A percentile compares a stretch with the other conserved stretches of the same genome.
phyloP scores from a whole-genome alignment of 1,140 invertebrate species.

The Rhyacophila brunnea region DNA sequence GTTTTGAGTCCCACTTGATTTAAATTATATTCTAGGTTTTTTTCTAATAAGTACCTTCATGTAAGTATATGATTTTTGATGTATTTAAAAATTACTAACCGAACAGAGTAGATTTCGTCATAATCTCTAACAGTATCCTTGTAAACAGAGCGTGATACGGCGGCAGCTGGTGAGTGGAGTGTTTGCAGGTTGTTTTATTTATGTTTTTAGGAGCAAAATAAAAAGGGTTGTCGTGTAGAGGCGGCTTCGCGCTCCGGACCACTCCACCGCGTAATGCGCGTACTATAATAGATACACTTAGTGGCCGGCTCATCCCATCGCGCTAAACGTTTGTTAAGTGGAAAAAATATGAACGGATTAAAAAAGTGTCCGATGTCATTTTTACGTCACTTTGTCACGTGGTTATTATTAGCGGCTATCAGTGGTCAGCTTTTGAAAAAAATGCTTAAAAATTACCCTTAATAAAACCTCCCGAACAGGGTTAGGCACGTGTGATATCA shows the following conservation, averaged over 20 bases:
- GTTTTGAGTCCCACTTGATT: no score
- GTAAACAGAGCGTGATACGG: slow-evolving; percentile 25
- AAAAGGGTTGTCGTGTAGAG: slow-evolving; percentile 27
- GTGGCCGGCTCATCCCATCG: background rate
- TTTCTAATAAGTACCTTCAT: no score
- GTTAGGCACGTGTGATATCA: no score
- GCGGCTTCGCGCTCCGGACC: slow-evolving; percentile 6
- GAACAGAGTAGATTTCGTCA: background rate
- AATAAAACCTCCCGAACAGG: no score
- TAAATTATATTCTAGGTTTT: no score
- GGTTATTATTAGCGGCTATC: no score
- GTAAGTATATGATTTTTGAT: no score
- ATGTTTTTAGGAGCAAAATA: slow-evolving; percentile 28
- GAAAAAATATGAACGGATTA: background rate
- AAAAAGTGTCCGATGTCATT: background rate
- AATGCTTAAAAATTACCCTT: no score
- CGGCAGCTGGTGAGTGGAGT: slow-evolving; percentile 4
- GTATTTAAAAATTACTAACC: no score
- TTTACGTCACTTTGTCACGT: background rate
- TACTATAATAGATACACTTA: slow-evolving; percentile 1
- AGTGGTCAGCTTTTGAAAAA: no score
- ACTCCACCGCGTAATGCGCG: slow-evolving; percentile 7
- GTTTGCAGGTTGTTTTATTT: slow-evolving; percentile 28
- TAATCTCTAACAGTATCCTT: slow-evolving; percentile 18
- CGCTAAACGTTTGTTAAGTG: background rate